Evolutionary conservation across 2,888 invertebrate genomes (phyloP).

Genomic region (Sinohyriopsis cumingii): DNA sequence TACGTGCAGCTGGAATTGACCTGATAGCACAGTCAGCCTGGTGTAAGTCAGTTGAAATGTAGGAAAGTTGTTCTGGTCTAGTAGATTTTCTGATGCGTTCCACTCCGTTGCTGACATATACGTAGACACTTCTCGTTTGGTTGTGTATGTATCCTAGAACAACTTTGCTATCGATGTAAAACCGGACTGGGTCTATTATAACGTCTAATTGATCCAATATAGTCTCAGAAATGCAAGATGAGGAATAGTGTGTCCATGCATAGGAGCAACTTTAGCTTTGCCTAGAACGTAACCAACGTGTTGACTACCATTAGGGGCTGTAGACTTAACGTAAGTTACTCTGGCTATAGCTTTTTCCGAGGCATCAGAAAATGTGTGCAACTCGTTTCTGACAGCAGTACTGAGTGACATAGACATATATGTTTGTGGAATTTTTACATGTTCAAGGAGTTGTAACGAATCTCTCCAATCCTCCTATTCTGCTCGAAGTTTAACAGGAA

Average conservation of each 20-base stretch:
- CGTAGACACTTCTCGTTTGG: too few relatives aligned
- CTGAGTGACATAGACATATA: slow-evolving; percentile 6
- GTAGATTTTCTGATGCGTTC: slow-evolving; percentile 9
- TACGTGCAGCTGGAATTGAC: neutral
- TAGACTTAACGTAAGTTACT: slow-evolving; percentile 10
- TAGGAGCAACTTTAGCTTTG: slow-evolving; percentile 20
- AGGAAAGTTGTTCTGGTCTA: slow-evolving; percentile 19
- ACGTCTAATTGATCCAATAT: slow-evolving; percentile 9
- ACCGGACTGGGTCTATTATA: neutral
- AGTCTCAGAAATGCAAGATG: slow-evolving; percentile 3
- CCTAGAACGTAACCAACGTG: slow-evolving; percentile 14
- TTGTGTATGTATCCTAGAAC: too few relatives aligned
- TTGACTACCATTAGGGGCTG: neutral
- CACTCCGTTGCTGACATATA: slow-evolving; percentile 22
- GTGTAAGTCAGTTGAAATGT: slow-evolving; percentile 5
- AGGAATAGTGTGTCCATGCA: slow-evolving; percentile 4
- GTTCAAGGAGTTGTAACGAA: too few relatives aligned
- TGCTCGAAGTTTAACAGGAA: slow-evolving; percentile 16
- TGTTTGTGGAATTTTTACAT: slow-evolving; percentile 21
- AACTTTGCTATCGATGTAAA: slow-evolving; percentile 27
- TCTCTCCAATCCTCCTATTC: too few relatives aligned
- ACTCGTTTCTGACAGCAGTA: neutral
- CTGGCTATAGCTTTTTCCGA: slow-evolving; percentile 14
- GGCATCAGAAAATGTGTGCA: slow-evolving; percentile 21
- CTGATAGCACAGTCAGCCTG: slow-evolving; percentile 10